Base-by-base conservation (phyloP, 2,797 vertebrate species). In the Nannoperca obscura region DNA sequence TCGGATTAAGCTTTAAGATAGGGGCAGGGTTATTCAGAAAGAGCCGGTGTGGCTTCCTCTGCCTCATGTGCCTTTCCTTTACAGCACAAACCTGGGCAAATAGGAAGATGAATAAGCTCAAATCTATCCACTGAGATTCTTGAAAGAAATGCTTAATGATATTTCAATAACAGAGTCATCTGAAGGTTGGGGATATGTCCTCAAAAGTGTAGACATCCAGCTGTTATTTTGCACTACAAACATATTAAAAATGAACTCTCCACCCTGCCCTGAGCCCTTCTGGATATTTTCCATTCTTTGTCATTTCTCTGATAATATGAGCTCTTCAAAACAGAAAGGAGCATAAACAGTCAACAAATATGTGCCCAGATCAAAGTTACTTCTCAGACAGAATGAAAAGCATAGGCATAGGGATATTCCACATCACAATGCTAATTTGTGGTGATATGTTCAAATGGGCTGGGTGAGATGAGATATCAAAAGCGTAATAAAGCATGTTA, bases 1-100 rank as follows among this genome's bases (percentile, higher is more conserved):
- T 93, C 72, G 91, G 93, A 95, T 94, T 94, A 95, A 87, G 85
- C 85, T 86, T 78, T 66, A 47, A 86, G 89, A 91, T 81, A 76
- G 84, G 87, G 90, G 85, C 71, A 86, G 85, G 82, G 80, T 38
- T 81, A 83, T 85, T 81, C 82, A 7, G 71, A 81, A 47, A 50
- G 74, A 70, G 76, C 71, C 40, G 20, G 55, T 49, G 76, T 60
- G 80, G 84, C 77, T 85, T 84, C 88, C 73, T 79, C 70, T 4
- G 49, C 67, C 68, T 81, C 84, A 80, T 83, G 74, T 40, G 72
- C 82, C 71, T 81, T 58, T 46, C 10, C 79, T 60, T 63, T 58
- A 62, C 38, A 44, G 72, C 62, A 76, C 74, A 76, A 85, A 85
- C 44, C 54, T 11, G 2, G 59, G 49, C 42, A 40, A 74, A 62